These are phyloP conservation scores for Lophura nycthemera DNA, from an alignment of 2,113 vertebrate genomes.

Conservation along the genomic window DNA sequence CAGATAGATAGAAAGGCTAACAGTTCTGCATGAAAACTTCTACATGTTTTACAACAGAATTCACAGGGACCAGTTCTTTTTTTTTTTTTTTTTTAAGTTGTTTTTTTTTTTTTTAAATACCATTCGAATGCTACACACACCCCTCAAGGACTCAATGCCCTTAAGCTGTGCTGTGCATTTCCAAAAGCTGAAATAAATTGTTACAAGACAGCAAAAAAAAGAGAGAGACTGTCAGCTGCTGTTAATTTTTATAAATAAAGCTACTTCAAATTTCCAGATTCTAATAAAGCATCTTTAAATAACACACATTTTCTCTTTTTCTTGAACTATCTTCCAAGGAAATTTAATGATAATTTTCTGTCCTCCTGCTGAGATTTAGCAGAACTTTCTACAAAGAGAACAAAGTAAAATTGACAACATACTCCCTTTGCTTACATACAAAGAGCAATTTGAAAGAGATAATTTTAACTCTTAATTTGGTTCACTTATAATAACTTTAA, in stretches of 20 bases:
- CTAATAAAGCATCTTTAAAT: not conserved
- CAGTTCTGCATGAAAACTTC: not conserved
- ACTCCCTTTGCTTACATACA: not conserved
- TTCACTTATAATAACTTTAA: constrained; percentile 9
- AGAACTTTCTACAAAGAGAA: not conserved
- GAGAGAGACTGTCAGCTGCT: not conserved
- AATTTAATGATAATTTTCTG: not conserved
- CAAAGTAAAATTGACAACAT: not conserved
- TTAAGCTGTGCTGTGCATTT: not conserved
- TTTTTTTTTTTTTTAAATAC: not conserved
- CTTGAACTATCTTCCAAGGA: not conserved
- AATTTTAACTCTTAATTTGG: not conserved
- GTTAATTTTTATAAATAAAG: not conserved
- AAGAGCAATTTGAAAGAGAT: not conserved
- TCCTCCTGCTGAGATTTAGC: not conserved
- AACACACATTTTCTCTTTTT: not conserved
- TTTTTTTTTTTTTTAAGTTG: too few species aligned
- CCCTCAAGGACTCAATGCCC: not conserved
- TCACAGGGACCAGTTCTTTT: not conserved
- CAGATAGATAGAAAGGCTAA: not conserved
- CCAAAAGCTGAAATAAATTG: not conserved
- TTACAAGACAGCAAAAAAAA: not conserved
- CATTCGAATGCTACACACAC: not conserved
- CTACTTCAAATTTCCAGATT: not conserved
- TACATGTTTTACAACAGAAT: not conserved